Evolutionary conservation across 2,113 vertebrate genomes (phyloP).

Genomic region (Andinoacara biseriatus): DNA sequence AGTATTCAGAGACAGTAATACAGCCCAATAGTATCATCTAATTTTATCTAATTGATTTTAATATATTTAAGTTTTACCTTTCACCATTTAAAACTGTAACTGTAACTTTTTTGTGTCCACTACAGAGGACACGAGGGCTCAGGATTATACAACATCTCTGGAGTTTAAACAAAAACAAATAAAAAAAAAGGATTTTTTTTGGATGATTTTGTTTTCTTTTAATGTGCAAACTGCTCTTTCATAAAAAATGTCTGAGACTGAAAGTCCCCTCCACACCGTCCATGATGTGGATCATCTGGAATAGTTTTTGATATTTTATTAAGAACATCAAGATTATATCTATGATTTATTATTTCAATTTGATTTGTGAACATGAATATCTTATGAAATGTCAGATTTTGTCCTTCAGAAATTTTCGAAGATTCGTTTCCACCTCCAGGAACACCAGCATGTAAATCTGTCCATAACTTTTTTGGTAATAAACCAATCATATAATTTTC

Average conservation of each 20-base stretch:
- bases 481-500: too few relatives aligned
- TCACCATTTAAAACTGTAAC: background rate
- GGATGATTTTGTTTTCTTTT: background rate
- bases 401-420: background rate
- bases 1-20: background rate
- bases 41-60: background rate
- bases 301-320: background rate
- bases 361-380: background rate
- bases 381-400: background rate
- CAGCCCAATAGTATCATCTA: background rate
- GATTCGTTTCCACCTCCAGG: background rate
- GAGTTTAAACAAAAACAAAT: background rate
- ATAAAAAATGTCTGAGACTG: background rate
- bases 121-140: too few relatives aligned
- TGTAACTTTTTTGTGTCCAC: too few relatives aligned
- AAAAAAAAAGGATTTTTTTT: background rate
- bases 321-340: background rate
- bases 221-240: background rate
- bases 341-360: background rate
- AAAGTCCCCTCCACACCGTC: background rate
- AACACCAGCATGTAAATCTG: too few relatives aligned
- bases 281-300: background rate
- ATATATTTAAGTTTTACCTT: background rate
- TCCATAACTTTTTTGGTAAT: too few relatives aligned
- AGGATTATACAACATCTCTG: background rate